These are phyloP conservation scores for Homarus gammarus DNA, from an alignment of 2,888 invertebrate genomes.

Conservation along the genomic window DNA sequence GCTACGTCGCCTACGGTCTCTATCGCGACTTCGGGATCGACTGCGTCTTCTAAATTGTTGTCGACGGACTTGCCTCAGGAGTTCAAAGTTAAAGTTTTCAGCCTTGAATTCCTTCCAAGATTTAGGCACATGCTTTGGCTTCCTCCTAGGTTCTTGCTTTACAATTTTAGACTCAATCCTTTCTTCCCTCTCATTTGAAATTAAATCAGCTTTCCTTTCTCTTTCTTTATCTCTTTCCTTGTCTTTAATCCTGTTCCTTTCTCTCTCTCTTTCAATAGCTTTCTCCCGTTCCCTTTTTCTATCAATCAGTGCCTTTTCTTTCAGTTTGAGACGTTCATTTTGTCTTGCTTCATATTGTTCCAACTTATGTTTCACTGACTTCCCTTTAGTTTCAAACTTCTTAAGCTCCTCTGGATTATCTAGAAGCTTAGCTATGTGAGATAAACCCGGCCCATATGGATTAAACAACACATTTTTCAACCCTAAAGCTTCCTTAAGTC, in stretches of 20 bases:
- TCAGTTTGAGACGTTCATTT: not conserved
- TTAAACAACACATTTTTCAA: constrained; percentile 65
- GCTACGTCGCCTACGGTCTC: constrained; percentile 32
- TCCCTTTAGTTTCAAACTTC: constrained; percentile 70
- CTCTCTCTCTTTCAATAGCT: constrained; percentile 23
- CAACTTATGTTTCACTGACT: constrained; percentile 34
- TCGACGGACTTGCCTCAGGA: constrained; percentile 26
- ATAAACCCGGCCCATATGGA: constrained; percentile 67
- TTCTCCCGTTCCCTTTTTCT: constrained; percentile 25
- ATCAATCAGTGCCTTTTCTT: constrained; percentile 20
- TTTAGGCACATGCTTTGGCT: constrained; percentile 41
- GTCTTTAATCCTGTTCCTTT: not conserved
- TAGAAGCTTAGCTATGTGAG: constrained; percentile 59
- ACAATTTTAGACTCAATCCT: not conserved
- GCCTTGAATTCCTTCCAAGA: constrained; percentile 64
- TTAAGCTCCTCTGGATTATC: constrained; percentile 74
- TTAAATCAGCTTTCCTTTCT: not conserved
- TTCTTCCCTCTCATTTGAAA: not conserved
- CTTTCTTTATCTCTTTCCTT: not conserved
- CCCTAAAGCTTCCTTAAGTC: constrained; percentile 68
- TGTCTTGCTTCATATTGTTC: constrained; percentile 56
- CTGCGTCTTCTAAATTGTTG: constrained; percentile 43
- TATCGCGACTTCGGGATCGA: constrained; percentile 37
- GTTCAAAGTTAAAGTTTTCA: constrained; percentile 51
- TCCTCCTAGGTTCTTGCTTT: constrained; percentile 29